Evolutionary conservation across 1,140 invertebrate species (phyloP), one percentile per base, ranked within the genome.

Genomic region (Babylonia areolata): DNA sequence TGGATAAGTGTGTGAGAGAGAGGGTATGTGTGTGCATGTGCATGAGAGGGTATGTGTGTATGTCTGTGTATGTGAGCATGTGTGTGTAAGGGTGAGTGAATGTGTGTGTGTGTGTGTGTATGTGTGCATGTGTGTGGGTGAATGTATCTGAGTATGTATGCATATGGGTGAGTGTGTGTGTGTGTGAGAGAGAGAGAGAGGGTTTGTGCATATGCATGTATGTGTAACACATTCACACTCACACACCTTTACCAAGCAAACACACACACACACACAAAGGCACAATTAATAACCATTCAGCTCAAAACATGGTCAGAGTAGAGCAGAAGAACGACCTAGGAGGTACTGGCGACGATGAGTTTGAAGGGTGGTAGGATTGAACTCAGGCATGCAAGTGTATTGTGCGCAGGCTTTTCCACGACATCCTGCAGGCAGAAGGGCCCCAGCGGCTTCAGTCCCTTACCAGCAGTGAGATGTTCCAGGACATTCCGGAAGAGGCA

Each of bases 401-500:
- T 69, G 75, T 40, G 85, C 40, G 42, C 81, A 92, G 92, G 54
- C 92, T 88, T 79, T 90, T 92, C 87, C 88, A 85, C 69, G 90
- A 91, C 51, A 81, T 91, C 33, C 79, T 92, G n/a, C 79, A 86
- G 54, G 91, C 80, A 33, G 87, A 90, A 85, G 92, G 92, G 51
- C 92, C 92, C 11, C 86, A 90, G 31, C 81, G 89, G 51, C 58
- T 90, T 23, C 69, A 86, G 12, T 89, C 90, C 81, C 78, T 82
- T 31, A 71, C 85, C 35, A 71, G 90, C 37, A 86, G 82, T 37
- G 75, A 85, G 11, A 88, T 89, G 77, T 31, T 91, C 5, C 87
- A 90, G 37, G 87, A 90, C 46, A 90, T 92, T 42, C 92, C 92
- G 0, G 39, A 51, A 0, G 92, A 92, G 84, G 91, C 91, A 20